These are phyloP conservation scores for Sesamia nonagrioides DNA, from an alignment of 1,140 invertebrate genomes.

Conservation along the genomic window DNA sequence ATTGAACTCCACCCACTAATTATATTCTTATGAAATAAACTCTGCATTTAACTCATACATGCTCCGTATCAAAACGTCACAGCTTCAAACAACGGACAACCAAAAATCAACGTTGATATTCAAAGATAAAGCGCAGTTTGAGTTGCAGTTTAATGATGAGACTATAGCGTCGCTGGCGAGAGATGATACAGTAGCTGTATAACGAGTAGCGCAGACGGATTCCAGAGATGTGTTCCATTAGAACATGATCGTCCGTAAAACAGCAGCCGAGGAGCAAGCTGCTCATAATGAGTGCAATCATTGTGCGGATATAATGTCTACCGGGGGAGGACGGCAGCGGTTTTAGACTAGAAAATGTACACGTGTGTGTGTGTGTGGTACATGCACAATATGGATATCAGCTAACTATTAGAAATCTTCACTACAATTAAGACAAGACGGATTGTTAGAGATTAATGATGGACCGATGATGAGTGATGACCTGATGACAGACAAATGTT, in stretches of 20 bases:
- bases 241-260: conserved; percentile 52
- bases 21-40: conserved; percentile 84
- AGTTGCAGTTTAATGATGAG: neutral
- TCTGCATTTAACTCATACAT: conserved; percentile 70
- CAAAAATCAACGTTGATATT: neutral
- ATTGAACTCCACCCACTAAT: conserved; percentile 83
- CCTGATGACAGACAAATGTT: neutral
- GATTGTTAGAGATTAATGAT: neutral
- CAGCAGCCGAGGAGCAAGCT: neutral
- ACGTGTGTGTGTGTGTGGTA: no score
- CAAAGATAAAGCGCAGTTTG: neutral
- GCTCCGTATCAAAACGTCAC: conserved; percentile 41
- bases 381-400: no score
- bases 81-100: neutral
- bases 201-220: conserved; percentile 53
- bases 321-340: no score
- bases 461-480: neutral
- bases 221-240: conserved; percentile 59
- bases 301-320: neutral
- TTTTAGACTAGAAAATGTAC: neutral
- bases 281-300: neutral
- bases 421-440: no score
- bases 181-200: conserved; percentile 70
- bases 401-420: no score
- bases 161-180: conserved; percentile 44